Evolutionary conservation across 2,797 vertebrate species (phyloP), one percentile per base, ranked within the genome.

Genomic region (Siniperca undulata): DNA sequence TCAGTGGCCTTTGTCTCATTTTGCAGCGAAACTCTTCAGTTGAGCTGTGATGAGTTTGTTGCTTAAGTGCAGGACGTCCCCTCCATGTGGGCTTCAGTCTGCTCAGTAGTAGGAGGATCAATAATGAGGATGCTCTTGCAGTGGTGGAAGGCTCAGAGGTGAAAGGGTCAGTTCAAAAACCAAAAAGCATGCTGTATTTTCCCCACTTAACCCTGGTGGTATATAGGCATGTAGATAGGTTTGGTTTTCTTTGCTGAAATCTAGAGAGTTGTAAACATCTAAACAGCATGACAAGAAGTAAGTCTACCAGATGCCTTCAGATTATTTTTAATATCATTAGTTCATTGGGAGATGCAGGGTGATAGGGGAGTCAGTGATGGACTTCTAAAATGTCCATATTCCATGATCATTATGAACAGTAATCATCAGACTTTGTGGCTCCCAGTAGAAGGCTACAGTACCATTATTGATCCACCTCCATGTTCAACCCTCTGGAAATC

Each of bases 391-490:
- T 64, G 16, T 14, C 44, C 24, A 65, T 66, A 36, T 79, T 60
- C 30, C 17, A 27, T 48, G 9, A 55, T n/a, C 10, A 61, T 76
- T 77, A 48, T 55, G 30, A 71, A 58, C 27, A 20, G n/a, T 48
- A 68, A 40, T 34, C 59, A 65, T 50, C 59, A 81, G 58, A 73
- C 73, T 64, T 4, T 61, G 61, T 62, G 62, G 19, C 78, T 72
- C 34, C 64, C 17, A 52, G 38, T n/a, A 56, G 16, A 74, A 38
- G n/a, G 14, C 56, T 12, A 5, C 7, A 36, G 16, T 48, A 10
- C 42, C 50, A 44, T 66, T 67, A 76, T 40, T n/a, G 30, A 70
- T 81, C 60, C 20, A 11, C 44, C 12, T 34, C 27, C 20, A 40
- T 61, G 27, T 36, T 27, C 10, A 30, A 42, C 42, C 17, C 10